These are phyloP conservation scores for Pyrocoelia pectoralis DNA, from an alignment of 2,888 invertebrate species.

Conservation along the genomic window DNA sequence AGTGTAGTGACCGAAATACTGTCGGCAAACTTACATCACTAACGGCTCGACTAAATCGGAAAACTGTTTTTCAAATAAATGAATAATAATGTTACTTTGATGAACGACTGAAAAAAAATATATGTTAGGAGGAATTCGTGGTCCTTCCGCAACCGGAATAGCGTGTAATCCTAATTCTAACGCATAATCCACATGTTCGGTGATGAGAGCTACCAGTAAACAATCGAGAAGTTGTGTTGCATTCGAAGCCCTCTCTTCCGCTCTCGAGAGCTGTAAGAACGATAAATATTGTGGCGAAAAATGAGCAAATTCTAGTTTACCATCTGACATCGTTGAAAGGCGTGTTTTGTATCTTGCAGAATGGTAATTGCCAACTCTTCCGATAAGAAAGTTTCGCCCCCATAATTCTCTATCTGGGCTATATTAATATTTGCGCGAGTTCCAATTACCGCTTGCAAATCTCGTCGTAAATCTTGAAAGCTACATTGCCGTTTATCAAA, in stretches of 20 bases:
- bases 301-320: conserved; percentile 60
- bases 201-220: conserved; percentile 81
- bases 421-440: conserved; percentile 92
- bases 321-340: conserved; percentile 86
- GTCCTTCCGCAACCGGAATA: conserved; percentile 86
- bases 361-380: conserved; percentile 93
- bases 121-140: conserved; percentile 81
- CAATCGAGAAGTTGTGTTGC: conserved; percentile 85
- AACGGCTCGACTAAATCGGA: conserved; percentile 88
- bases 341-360: conserved; percentile 88
- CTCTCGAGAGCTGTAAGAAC: conserved; percentile 73
- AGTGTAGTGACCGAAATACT: no score
- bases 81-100: conserved; percentile 92
- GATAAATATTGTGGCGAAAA: background rate
- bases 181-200: conserved; percentile 96
- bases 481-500: background rate
- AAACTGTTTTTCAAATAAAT: conserved; percentile 92
- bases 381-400: conserved; percentile 95
- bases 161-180: conserved; percentile 91
- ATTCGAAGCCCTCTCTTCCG: conserved; percentile 79
- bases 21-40: conserved; percentile 68
- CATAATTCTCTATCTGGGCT: conserved; percentile 94
- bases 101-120: conserved; percentile 94
- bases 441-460: conserved; percentile 92
- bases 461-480: conserved; percentile 91